Conservation (phyloP, 2,113 vertebrate species). For the Cricetomys ansorgei region DNA sequence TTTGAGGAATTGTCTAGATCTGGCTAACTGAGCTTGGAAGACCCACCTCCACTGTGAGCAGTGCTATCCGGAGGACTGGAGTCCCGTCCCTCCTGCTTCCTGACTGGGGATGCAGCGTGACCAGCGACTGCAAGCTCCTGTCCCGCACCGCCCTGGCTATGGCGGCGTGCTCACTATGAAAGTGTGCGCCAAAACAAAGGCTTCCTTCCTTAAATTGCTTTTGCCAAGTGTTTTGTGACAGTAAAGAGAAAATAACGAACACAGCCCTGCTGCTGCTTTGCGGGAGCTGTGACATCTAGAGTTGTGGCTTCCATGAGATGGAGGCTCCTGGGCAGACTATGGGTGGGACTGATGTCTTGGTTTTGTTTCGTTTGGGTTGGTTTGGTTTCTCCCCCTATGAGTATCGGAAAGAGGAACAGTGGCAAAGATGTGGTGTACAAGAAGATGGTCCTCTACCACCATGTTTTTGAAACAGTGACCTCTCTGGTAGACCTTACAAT, state of each 20-base stretch:
- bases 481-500: not conserved
- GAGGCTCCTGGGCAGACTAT: not conserved
- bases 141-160: not conserved
- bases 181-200: not conserved
- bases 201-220: not conserved
- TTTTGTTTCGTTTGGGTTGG: no score
- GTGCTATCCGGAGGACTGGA: no score
- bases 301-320: not conserved
- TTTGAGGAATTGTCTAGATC: not conserved
- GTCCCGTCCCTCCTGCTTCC: not conserved
- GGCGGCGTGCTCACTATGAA: no score
- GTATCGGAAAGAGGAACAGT: not conserved
- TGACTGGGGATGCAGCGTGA: not conserved
- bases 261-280: not conserved
- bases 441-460: not conserved
- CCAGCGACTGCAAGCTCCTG: not conserved
- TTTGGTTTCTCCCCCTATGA: no score
- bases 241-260: not conserved
- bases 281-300: accelerated
- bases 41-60: not conserved
- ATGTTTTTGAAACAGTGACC: not conserved
- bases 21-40: not conserved
- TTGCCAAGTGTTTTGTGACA: not conserved
- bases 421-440: not conserved
- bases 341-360: not conserved